Evolutionary conservation across 2,888 invertebrate species (phyloP).

Genomic region (Xestia xanthographa): DNA sequence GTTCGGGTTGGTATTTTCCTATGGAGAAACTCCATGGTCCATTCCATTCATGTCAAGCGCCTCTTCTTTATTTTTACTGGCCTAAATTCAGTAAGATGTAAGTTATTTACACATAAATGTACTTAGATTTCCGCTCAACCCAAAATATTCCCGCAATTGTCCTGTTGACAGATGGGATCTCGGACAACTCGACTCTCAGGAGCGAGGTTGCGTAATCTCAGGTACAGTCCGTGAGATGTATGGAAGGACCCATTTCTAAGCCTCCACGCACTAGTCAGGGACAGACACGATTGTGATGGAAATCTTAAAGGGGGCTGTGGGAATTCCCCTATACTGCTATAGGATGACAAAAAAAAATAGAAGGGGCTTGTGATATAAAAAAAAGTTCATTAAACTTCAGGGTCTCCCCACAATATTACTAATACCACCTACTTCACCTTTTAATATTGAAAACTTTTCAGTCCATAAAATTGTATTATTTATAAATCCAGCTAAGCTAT

Average conservation of each 20-base stretch:
- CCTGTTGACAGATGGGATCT: slow-evolving; percentile 42
- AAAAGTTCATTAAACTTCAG: no score
- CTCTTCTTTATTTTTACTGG: background rate
- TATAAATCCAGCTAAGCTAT: background rate
- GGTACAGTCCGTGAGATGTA: slow-evolving; percentile 47
- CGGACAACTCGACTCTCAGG: slow-evolving; percentile 16
- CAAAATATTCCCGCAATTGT: slow-evolving; percentile 8
- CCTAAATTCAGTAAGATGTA: background rate
- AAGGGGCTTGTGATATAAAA: no score
- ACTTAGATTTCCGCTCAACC: background rate
- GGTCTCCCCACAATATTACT: background rate
- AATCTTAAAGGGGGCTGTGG: slow-evolving; percentile 45
- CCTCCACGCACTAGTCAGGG: slow-evolving; percentile 40
- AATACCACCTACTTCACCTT: background rate
- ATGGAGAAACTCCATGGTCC: no score
- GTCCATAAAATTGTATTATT: background rate
- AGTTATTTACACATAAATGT: background rate
- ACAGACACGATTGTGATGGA: slow-evolving; percentile 29
- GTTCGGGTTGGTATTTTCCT: no score
- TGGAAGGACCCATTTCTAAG: slow-evolving; percentile 35
- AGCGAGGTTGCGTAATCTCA: slow-evolving; percentile 36
- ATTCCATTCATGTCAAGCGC: background rate
- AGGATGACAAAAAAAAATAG: no score
- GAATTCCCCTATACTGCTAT: no score
- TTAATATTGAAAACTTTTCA: background rate